These are phyloP conservation scores for Drosophila aldrichi DNA, from an alignment of 2,888 invertebrate genomes.

Conservation along the genomic window DNA sequence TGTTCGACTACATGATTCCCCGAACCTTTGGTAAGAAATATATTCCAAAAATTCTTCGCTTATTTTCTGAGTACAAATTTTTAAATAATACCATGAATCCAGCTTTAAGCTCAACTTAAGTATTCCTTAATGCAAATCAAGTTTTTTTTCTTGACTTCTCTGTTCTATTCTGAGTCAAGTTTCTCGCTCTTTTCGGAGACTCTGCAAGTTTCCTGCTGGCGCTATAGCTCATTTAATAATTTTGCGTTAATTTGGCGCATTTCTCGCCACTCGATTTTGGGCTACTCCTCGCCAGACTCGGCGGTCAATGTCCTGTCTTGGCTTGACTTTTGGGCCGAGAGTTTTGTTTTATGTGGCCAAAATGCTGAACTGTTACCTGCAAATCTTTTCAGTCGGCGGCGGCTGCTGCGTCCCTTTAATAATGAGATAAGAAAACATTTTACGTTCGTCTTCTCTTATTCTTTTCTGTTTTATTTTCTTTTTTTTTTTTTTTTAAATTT, in stretches of 20 bases:
- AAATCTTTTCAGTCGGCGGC: constrained; percentile 44
- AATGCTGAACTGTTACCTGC: constrained; percentile 51
- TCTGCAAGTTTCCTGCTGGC: constrained; percentile 43
- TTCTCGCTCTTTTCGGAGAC: not conserved
- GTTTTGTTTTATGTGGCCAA: constrained; percentile 59
- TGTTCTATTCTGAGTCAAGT: not conserved
- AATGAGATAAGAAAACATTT: constrained; percentile 74
- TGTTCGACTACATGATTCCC: too few species aligned
- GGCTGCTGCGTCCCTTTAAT: constrained; percentile 67
- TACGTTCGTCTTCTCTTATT: constrained; percentile 33
- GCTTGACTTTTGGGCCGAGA: constrained; percentile 31
- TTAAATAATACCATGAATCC: too few species aligned
- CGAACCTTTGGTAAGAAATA: too few species aligned
- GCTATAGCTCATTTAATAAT: constrained; percentile 56
- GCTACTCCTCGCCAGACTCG: constrained; percentile 18
- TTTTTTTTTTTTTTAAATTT: not conserved
- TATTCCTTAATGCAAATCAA: not conserved
- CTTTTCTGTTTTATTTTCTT: not conserved
- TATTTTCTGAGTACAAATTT: too few species aligned
- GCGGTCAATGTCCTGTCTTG: constrained; percentile 59
- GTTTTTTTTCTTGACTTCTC: not conserved
- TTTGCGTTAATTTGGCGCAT: constrained; percentile 52
- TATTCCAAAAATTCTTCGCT: too few species aligned
- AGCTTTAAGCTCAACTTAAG: not conserved
- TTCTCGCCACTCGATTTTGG: constrained; percentile 19